These are phyloP conservation scores for Lophura nycthemera DNA, from an alignment of 2,113 vertebrate species.

Conservation along the genomic window DNA sequence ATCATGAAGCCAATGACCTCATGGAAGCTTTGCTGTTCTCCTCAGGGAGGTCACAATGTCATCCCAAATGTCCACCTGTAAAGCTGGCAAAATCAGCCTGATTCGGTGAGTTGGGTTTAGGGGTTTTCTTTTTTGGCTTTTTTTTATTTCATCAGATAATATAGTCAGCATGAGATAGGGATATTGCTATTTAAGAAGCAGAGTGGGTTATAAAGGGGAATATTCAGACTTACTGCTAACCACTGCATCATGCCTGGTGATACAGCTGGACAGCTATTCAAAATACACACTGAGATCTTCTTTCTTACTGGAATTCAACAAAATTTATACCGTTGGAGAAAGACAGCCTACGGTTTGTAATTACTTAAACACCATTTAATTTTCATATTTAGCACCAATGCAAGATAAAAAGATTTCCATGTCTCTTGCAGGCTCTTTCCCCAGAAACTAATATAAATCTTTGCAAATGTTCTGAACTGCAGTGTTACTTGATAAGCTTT, in stretches of 20 bases:
- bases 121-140: background rate
- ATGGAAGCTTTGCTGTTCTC: background rate
- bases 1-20: background rate
- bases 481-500: background rate
- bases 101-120: background rate
- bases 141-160: background rate
- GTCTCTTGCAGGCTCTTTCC: fast-evolving
- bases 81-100: background rate
- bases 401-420: fast-evolving
- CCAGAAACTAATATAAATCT: background rate
- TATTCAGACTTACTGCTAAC: background rate
- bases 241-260: background rate
- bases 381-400: background rate
- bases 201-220: background rate
- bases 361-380: background rate
- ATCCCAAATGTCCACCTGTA: background rate
- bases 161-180: too few relatives aligned
- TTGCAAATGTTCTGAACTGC: background rate
- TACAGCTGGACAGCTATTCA: background rate
- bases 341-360: background rate
- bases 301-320: background rate
- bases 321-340: background rate
- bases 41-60: background rate
- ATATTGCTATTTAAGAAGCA: background rate
- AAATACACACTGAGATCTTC: background rate